Evolutionary conservation across 1,140 invertebrate species (phyloP).

Genomic region (Drosophila neocordata): DNA sequence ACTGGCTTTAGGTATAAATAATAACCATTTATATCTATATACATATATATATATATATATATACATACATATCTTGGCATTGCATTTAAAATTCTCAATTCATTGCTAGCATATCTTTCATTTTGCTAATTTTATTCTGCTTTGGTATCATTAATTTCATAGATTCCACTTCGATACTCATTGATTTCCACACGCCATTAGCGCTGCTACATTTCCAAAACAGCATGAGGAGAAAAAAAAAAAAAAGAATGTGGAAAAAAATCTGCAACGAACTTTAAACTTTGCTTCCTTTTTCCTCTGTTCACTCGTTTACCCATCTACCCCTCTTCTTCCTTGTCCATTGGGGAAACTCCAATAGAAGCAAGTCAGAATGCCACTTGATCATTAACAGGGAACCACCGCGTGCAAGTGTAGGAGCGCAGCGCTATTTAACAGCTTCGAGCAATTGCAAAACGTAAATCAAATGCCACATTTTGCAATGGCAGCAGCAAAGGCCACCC

Average conservation of each 20-base stretch:
- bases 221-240: background rate
- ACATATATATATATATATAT: no score
- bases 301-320: no score
- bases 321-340: background rate
- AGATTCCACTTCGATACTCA: conserved; percentile 34
- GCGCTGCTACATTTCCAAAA: conserved; percentile 19
- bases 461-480: conserved; percentile 67
- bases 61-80: background rate
- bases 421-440: conserved; percentile 56
- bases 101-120: background rate
- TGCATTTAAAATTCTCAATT: background rate
- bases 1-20: no score
- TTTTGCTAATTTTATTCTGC: conserved; percentile 1
- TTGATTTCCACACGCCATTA: conserved; percentile 52
- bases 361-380: conserved; percentile 35
- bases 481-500: conserved; percentile 29
- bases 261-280: conserved; percentile 26
- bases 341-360: background rate
- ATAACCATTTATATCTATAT: no score
- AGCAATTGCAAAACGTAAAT: conserved; percentile 70
- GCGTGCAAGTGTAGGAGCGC: conserved; percentile 18
- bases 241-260: background rate
- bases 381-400: conserved; percentile 49
- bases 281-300: background rate
- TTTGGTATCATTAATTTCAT: conserved; percentile 12